A percentile compares a stretch with the other conserved stretches of the same genome.
These are phyloP conservation scores for Leucophenga maculata DNA, from an alignment of 2,888 invertebrate genomes.

Conservation along the genomic window DNA sequence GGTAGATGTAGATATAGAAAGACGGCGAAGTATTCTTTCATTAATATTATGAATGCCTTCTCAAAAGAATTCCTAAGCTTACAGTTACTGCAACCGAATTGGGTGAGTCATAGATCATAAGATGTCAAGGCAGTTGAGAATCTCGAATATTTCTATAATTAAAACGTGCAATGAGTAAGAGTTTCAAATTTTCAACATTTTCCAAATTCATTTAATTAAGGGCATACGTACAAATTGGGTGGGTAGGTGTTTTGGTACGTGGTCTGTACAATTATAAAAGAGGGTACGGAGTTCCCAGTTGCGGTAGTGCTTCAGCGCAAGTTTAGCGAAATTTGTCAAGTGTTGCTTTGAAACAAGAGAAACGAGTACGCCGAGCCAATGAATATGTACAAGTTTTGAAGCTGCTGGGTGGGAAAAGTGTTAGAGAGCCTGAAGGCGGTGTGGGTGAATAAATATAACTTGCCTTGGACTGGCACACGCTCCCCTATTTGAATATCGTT, in stretches of 20 bases:
- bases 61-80: constrained; percentile 14
- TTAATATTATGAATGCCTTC: constrained; percentile 6
- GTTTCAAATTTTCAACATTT: constrained; percentile 47
- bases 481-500: background rate
- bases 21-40: constrained; percentile 3
- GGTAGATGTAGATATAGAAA: background rate
- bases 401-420: constrained; percentile 21
- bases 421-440: background rate
- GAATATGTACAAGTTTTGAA: background rate
- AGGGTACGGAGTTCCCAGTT: background rate
- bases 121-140: constrained; percentile 46
- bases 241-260: too few relatives aligned
- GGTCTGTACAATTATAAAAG: too few relatives aligned
- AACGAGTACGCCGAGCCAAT: background rate
- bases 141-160: constrained; percentile 63
- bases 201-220: constrained; percentile 64
- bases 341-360: constrained; percentile 41
- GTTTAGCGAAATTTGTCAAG: constrained; percentile 57
- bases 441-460: background rate
- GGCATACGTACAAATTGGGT: constrained; percentile 17
- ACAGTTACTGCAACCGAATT: constrained; percentile 41
- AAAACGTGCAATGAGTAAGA: constrained; percentile 67
- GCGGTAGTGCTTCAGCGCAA: constrained; percentile 44
- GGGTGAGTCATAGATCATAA: constrained; percentile 34
- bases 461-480: background rate